Percentiles rank a stretch among this genome's conserved stretches.
Conservation (phyloP, 2,797 vertebrate species). For the Peromyscus nudipes region DNA sequence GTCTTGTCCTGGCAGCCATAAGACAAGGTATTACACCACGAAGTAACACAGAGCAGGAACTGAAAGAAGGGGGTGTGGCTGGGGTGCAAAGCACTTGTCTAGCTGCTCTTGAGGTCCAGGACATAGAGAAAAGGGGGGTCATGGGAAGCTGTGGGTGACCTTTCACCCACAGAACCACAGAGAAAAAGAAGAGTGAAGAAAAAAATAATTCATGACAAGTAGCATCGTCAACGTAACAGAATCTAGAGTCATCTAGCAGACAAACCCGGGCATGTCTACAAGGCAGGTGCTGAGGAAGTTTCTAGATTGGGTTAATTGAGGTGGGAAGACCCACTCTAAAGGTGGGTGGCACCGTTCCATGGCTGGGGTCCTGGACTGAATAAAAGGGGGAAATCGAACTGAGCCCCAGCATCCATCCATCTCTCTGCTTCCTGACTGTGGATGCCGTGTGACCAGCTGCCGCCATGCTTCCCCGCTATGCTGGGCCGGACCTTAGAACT, state of each 20-base stretch:
- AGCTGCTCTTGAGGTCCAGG: not conserved
- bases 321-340: not conserved
- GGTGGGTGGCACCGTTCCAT: not conserved
- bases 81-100: not conserved
- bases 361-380: not conserved
- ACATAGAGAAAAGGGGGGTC: not conserved
- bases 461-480: not conserved
- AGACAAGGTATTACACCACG: not conserved
- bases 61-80: not conserved
- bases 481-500: not conserved
- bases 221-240: not conserved
- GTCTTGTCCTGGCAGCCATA: too few species aligned
- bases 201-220: not conserved
- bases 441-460: accelerated
- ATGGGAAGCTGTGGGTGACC: not conserved
- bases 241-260: not conserved
- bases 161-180: not conserved
- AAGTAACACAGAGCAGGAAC: not conserved
- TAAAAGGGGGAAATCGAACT: too few species aligned
- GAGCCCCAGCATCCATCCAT: not conserved
- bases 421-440: not conserved
- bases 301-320: not conserved
- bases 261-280: not conserved
- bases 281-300: not conserved
- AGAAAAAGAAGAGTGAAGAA: not conserved